Base-by-base conservation (phyloP, 2,797 vertebrate genomes). In the Labroides dimidiatus region DNA sequence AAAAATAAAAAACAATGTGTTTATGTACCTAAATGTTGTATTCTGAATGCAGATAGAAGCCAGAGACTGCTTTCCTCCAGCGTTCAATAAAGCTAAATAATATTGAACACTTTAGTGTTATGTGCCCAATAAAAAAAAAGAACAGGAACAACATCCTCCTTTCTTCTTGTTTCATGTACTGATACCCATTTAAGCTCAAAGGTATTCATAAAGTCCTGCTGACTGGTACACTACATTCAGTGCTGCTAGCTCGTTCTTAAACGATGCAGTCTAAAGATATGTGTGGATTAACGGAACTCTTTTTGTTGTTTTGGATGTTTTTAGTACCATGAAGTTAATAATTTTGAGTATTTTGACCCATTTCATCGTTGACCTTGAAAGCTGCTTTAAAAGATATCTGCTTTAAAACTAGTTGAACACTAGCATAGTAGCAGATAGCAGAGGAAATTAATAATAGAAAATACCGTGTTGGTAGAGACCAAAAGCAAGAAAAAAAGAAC, bases 111-210 rank as follows among this genome's bases (percentile, higher is more conserved):
- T n/a, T 24, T 3, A 27, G 15, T 23, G 16, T 6, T 13, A 12
- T 60, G 24, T 74, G 19, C 36, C 55, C 16, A 37, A 27, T 44
- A 9, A 48, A 12, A 48, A 33, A 20, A 44, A 6, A n/a, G n/a
- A n/a, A 42, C 6, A 42, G 21, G 6, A 1, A 57, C 8, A 13
- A 30, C 6, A 16, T 16, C 16, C 4, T 42, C 15, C 42, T 44
- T n/a, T 17, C 10, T 2, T 44, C 17, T 17, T 17, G 2, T n/a
- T 44, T 16, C 19, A 19, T 45, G n/a, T 56, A 57, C 19, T 21
- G 50, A 62, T 39, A 14, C 13, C 6, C 10, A 54, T 44, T 6
- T 3, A 16, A 44, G 17, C 42, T 44, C 36, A 73, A 16, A 20
- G 36, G 11, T 21, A 21, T 7, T 33, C 30, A 33, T 1, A 2